Evolutionary conservation across 2,797 vertebrate species (phyloP).

Genomic region (Girardinus metallicus): DNA sequence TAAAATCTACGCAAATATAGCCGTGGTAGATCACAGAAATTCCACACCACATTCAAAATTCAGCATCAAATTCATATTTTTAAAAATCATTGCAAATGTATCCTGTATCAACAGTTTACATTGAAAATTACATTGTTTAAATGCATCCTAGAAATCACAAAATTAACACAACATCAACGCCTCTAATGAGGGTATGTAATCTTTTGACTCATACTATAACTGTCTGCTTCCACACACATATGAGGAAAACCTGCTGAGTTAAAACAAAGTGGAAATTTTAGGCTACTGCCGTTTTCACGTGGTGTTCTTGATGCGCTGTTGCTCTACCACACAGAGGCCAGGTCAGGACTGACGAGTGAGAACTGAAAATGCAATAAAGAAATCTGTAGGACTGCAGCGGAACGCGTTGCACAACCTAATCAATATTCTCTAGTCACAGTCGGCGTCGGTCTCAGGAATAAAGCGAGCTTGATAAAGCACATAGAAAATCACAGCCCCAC

Average conservation of each 20-base stretch:
- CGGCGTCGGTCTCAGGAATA: constrained; percentile 67
- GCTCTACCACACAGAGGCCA: constrained; percentile 49
- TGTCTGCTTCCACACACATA: constrained; percentile 19
- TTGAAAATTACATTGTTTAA: not conserved
- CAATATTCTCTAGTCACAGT: constrained; percentile 75
- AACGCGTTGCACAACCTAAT: constrained; percentile 77
- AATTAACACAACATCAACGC: not conserved
- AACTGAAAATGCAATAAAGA: constrained; percentile 36
- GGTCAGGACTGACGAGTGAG: constrained; percentile 45
- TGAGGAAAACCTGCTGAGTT: constrained; percentile 50
- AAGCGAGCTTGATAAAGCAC: constrained; percentile 61
- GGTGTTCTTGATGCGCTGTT: constrained; percentile 32
- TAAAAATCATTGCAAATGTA: not conserved
- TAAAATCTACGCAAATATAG: constrained; percentile 25
- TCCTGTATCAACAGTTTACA: not conserved
- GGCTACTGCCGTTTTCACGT: constrained; percentile 22
- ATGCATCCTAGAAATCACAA: not conserved
- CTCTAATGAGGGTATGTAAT: not conserved
- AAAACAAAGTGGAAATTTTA: constrained; percentile 57
- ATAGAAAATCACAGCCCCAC: constrained; percentile 42
- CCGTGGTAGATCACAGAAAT: not conserved
- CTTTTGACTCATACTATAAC: not conserved
- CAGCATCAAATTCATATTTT: not conserved
- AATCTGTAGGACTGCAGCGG: constrained; percentile 61
- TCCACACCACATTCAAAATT: not conserved